phyloP scores from a whole-genome alignment of 2,888 invertebrate species.

The Acleris cristana region DNA sequence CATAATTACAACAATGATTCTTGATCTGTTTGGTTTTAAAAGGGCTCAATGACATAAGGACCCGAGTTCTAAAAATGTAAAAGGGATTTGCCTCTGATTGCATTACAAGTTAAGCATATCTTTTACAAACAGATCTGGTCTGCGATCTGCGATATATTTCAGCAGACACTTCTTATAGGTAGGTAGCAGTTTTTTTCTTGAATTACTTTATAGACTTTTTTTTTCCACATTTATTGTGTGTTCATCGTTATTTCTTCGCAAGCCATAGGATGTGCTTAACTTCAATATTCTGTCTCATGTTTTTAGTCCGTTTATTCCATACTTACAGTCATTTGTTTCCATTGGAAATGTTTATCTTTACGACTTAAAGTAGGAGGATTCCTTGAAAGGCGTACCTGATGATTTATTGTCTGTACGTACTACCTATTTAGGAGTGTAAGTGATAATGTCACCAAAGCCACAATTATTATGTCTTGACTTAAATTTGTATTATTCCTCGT shows the following conservation, averaged over 20 bases:
- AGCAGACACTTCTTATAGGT: no score
- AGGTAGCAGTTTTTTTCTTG: no score
- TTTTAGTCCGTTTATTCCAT: conserved; percentile 14
- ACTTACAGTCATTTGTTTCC: conserved; percentile 28
- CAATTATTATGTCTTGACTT: not conserved
- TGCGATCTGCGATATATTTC: no score
- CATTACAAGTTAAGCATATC: no score
- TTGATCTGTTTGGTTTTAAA: no score
- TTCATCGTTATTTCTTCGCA: not conserved
- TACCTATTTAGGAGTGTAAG: not conserved
- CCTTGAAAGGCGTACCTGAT: conserved; percentile 20
- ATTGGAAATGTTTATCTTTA: conserved; percentile 35
- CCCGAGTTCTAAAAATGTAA: no score
- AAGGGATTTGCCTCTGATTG: no score
- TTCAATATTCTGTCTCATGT: conserved; percentile 5
- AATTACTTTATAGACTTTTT: not conserved
- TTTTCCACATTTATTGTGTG: not conserved
- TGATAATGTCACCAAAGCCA: conserved; percentile 4
- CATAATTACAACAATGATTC: no score
- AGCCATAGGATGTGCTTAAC: not conserved
- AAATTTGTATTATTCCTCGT: not conserved
- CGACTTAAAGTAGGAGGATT: conserved; percentile 25
- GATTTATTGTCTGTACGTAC: conserved; percentile 28
- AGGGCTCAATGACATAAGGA: no score
- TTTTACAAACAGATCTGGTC: no score